A percentile compares a stretch with the other conserved stretches of the same genome.
These are phyloP conservation scores for Dicyrtoma fusca DNA, from an alignment of 2,888 invertebrate species.

Conservation along the genomic window DNA sequence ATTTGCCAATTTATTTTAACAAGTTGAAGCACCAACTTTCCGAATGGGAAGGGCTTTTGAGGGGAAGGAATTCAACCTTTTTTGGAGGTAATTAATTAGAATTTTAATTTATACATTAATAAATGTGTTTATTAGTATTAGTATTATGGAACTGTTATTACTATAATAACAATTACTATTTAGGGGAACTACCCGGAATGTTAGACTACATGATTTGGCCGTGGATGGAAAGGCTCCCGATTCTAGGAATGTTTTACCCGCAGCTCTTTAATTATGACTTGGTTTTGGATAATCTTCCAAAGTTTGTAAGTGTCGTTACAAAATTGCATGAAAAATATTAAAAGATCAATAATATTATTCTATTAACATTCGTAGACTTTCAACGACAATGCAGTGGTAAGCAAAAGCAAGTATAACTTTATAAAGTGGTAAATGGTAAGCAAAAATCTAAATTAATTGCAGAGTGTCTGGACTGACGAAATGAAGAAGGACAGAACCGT, in stretches of 20 bases:
- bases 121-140: neutral
- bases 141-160: neutral
- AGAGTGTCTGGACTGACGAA: slow-evolving; percentile 71
- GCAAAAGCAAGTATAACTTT: neutral
- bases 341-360: too few relatives aligned
- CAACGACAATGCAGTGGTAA: neutral
- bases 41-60: neutral
- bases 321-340: neutral
- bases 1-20: neutral
- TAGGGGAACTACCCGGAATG: slow-evolving; percentile 72
- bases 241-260: slow-evolving; percentile 40
- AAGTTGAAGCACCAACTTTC: neutral
- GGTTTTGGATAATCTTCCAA: neutral
- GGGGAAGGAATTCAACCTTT: neutral
- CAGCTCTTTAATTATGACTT: slow-evolving; percentile 21
- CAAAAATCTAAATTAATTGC: slow-evolving; percentile 57
- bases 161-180: too few relatives aligned
- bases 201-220: slow-evolving; percentile 85
- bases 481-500: slow-evolving; percentile 75
- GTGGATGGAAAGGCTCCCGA: slow-evolving; percentile 70
- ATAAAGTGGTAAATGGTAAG: neutral
- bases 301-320: neutral
- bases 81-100: slow-evolving; percentile 6
- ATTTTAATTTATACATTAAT: neutral
- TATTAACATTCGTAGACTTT: too few relatives aligned